Conservation (phyloP, 2,797 vertebrate species). For the Siniperca scherzeri region DNA sequence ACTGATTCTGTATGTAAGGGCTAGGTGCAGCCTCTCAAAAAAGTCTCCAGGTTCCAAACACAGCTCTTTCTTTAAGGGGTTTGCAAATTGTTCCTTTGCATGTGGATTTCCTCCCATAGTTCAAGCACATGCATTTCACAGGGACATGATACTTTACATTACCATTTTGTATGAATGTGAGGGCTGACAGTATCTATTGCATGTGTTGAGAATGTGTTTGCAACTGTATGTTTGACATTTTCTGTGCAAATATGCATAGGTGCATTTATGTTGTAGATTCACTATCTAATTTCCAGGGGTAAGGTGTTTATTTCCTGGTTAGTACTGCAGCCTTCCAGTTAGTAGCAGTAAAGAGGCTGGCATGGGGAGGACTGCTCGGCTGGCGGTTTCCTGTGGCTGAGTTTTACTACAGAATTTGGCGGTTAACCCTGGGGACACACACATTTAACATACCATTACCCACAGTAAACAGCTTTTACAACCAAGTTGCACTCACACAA, state of each 20-base stretch:
- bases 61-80: not conserved
- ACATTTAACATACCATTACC: conserved; percentile 80
- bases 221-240: conserved; percentile 6
- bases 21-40: not conserved
- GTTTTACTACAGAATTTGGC: conserved; percentile 63
- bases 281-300: conserved; percentile 16
- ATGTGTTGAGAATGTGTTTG: not conserved
- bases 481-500: conserved; percentile 41
- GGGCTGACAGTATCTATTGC: not conserved
- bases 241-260: not conserved
- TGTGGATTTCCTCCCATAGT: not conserved
- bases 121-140: not conserved
- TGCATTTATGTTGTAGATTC: not conserved
- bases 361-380: not conserved
- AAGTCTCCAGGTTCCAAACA: not conserved
- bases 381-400: conserved; percentile 48
- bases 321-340: conserved; percentile 11
- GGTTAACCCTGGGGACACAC: conserved; percentile 67
- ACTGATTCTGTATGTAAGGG: not conserved
- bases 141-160: not conserved
- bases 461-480: conserved; percentile 70
- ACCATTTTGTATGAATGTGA: not conserved
- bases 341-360: conserved; percentile 31
- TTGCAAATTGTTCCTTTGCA: not conserved
- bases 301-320: conserved; percentile 32